Conservation (phyloP, 2,888 invertebrate species). For the Tetramorium bicarinatum region DNA sequence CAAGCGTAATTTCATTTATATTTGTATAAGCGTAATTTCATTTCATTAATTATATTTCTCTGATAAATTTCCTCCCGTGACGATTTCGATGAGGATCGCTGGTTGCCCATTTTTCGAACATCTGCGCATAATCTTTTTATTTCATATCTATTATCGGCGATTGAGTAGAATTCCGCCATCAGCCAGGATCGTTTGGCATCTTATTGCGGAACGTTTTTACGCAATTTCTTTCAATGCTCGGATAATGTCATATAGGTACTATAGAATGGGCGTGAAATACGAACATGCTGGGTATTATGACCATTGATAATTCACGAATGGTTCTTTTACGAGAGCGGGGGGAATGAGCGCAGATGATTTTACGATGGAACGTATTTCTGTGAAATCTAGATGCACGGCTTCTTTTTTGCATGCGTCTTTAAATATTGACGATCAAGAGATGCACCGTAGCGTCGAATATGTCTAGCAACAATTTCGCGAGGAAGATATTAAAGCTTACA, state of each 20-base stretch:
- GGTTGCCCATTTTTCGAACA: background rate
- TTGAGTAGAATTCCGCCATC: constrained; percentile 14
- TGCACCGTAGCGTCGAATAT: background rate
- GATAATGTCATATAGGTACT: background rate
- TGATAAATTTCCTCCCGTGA: background rate
- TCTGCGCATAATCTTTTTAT: constrained; percentile 4
- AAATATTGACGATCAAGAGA: background rate
- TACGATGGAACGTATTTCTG: background rate
- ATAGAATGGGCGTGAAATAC: constrained; percentile 14
- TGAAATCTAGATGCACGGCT: background rate
- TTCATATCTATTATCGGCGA: background rate
- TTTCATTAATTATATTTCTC: background rate
- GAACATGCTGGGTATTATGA: background rate
- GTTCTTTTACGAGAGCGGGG: background rate
- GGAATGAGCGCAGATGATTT: background rate
- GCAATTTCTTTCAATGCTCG: constrained; percentile 22
- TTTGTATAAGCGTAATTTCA: background rate
- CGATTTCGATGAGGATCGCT: background rate
- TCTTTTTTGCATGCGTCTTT: background rate
- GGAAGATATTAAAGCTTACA: background rate
- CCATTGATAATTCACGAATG: constrained; percentile 28
- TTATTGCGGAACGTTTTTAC: constrained; percentile 24
- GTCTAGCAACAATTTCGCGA: background rate
- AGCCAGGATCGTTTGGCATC: constrained; percentile 12
- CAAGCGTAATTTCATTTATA: background rate